Evolutionary conservation across 1,140 invertebrate species (phyloP).

Genomic region (Luehdorfia chinensis): DNA sequence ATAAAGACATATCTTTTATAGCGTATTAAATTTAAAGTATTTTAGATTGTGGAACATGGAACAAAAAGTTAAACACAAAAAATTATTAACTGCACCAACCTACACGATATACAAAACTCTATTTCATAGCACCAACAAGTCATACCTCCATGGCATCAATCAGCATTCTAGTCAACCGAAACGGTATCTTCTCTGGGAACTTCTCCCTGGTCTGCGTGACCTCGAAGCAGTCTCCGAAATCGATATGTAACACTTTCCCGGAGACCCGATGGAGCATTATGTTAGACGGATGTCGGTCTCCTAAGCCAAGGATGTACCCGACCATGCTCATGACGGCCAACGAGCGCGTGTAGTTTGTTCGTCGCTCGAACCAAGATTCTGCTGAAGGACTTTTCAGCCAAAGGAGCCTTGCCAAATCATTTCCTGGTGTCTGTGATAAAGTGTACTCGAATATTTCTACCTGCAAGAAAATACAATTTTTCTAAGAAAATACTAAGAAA

Average conservation of each 20-base stretch:
- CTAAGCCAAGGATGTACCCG: slow-evolving; percentile 86
- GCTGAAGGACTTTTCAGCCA: slow-evolving; percentile 99
- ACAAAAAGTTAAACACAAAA: too few relatives aligned
- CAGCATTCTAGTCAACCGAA: slow-evolving; percentile 98
- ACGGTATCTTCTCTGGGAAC: slow-evolving; percentile 99
- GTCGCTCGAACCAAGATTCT: slow-evolving; percentile 98
- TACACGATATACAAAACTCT: too few relatives aligned
- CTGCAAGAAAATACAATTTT: too few relatives aligned
- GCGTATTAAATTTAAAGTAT: too few relatives aligned
- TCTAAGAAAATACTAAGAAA: too few relatives aligned
- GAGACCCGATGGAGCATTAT: slow-evolving; percentile 98
- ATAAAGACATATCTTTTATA: too few relatives aligned
- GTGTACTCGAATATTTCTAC: slow-evolving; percentile 99
- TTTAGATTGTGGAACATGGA: too few relatives aligned
- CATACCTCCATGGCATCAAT: slow-evolving; percentile 99
- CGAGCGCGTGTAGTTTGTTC: slow-evolving; percentile 98
- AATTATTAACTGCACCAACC: too few relatives aligned
- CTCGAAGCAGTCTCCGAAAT: slow-evolving; percentile 99
- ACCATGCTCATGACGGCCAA: slow-evolving; percentile 99
- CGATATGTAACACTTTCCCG: slow-evolving; percentile 99
- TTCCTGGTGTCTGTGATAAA: slow-evolving; percentile 94
- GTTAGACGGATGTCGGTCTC: slow-evolving; percentile 97
- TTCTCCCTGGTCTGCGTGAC: slow-evolving; percentile 99
- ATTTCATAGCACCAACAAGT: too few relatives aligned
- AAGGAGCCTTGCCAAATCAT: slow-evolving; percentile 95